Conservation (phyloP, 2,797 vertebrate species). For the Diplodus puntazzo region DNA sequence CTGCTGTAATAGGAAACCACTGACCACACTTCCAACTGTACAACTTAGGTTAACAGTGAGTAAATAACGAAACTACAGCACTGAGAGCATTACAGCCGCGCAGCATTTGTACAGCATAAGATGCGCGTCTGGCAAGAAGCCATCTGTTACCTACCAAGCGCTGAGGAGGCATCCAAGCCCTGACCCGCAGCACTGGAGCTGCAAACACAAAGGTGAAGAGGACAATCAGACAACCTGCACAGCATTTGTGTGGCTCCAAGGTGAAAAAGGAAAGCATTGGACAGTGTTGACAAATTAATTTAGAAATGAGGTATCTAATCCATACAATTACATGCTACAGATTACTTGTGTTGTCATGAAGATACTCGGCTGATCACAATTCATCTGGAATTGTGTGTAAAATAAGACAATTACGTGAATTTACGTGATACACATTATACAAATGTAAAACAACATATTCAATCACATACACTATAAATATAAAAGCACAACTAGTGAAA, state of each 20-base stretch:
- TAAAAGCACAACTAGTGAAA: no score
- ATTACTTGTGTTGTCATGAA: neutral
- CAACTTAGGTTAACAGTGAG: neutral
- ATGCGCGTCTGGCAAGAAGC: neutral
- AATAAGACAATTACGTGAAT: conserved; percentile 59
- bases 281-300: neutral
- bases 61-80: neutral
- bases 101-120: neutral
- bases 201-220: conserved; percentile 8
- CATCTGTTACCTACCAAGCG: conserved; percentile 75
- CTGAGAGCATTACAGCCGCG: neutral
- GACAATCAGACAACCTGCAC: neutral
- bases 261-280: neutral
- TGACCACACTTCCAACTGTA: neutral
- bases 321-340: neutral
- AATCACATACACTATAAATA: conserved; percentile 25
- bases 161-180: conserved; percentile 80
- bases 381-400: conserved; percentile 49
- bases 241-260: neutral
- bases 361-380: conserved; percentile 11
- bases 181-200: conserved; percentile 72
- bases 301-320: neutral
- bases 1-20: neutral
- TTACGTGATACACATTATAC: conserved; percentile 66
- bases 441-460: conserved; percentile 62